Conservation (phyloP, 2,888 invertebrate genomes). For the Mongoloraphidia duomilia region DNA sequence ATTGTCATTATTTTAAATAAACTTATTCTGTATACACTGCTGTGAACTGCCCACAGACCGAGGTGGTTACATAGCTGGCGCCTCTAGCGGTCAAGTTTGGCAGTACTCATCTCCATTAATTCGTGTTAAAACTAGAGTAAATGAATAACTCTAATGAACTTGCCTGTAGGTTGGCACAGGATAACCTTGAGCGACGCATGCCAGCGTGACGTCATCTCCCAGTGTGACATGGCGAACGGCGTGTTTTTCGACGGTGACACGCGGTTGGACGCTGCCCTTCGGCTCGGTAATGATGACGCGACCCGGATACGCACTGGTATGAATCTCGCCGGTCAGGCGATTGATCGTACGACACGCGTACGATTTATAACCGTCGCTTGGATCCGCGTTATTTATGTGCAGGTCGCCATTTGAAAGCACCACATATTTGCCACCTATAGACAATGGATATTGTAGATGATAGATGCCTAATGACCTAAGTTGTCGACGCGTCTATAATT, state of each 20-base stretch:
- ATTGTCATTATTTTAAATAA: too few relatives aligned
- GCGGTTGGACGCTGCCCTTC: constrained; percentile 59
- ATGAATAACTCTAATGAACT: too few relatives aligned
- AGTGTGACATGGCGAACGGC: constrained; percentile 48
- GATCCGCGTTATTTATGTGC: constrained; percentile 66
- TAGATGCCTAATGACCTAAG: neutral
- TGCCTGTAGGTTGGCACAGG: constrained; percentile 67
- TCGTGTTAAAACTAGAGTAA: too few relatives aligned
- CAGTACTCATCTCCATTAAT: too few relatives aligned
- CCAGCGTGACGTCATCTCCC: constrained; percentile 59
- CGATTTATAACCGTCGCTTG: constrained; percentile 61
- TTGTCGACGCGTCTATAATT: too few relatives aligned
- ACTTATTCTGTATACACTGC: too few relatives aligned
- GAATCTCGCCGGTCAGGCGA: constrained; percentile 53
- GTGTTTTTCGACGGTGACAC: constrained; percentile 57
- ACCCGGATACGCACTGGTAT: constrained; percentile 43
- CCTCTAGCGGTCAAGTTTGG: too few relatives aligned
- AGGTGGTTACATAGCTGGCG: too few relatives aligned
- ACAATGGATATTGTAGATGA: neutral
- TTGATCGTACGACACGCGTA: constrained; percentile 74
- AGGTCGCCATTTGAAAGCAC: constrained; percentile 70
- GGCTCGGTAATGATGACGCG: constrained; percentile 59
- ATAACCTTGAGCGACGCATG: constrained; percentile 69
- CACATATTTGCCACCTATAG: constrained; percentile 49
- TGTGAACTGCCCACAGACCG: too few relatives aligned